phyloP scores from a whole-genome alignment of 2,113 vertebrate species.

The Lepisosteus osseus region DNA sequence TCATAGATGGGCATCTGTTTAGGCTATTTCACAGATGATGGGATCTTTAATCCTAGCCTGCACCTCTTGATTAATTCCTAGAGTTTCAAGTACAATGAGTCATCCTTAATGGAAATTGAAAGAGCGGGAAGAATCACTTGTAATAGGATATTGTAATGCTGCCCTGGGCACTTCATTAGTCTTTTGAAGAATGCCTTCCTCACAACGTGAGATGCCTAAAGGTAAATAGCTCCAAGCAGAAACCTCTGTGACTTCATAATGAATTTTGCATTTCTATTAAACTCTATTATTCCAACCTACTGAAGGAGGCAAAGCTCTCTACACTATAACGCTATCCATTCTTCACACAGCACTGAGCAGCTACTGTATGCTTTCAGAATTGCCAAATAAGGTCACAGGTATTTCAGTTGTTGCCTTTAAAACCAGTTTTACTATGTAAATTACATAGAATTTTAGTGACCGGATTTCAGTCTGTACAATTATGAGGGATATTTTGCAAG shows the following conservation, averaged over 20 bases:
- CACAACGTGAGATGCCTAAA: neutral
- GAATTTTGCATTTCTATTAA: neutral
- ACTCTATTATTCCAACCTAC: no score
- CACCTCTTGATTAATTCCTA: neutral
- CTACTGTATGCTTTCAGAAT: no score
- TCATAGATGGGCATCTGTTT: no score
- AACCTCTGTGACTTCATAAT: slow-evolving; percentile 2
- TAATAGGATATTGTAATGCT: neutral
- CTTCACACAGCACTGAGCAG: no score
- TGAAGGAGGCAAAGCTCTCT: no score
- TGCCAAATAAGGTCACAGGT: no score
- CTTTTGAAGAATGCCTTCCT: neutral
- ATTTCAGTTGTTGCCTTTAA: no score
- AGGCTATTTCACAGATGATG: neutral
- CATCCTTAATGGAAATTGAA: neutral
- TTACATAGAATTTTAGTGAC: no score
- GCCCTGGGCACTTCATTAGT: slow-evolving; percentile 3
- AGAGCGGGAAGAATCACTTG: neutral
- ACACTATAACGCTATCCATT: no score
- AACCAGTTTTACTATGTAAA: no score
- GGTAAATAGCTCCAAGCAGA: neutral
- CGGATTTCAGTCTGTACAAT: no score
- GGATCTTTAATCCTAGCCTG: neutral
- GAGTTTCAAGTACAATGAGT: neutral
- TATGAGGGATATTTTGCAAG: no score